Conservation (phyloP, 2,888 invertebrate species). For the Drosophila rellima region DNA sequence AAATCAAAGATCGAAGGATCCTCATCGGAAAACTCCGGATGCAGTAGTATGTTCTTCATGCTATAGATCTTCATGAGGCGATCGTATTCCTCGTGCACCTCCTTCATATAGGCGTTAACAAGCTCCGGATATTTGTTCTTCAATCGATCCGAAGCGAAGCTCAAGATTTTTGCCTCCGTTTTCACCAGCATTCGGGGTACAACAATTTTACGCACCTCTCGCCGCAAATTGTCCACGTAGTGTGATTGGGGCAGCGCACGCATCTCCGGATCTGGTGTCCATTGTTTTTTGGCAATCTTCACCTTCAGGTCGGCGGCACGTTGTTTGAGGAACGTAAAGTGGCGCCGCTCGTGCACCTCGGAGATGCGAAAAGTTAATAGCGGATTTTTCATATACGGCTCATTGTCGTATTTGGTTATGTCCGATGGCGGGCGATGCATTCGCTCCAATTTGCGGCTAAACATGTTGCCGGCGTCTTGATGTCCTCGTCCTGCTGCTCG, state of each 20-base stretch:
- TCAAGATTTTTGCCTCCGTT: conserved; percentile 88
- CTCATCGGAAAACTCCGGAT: conserved; percentile 87
- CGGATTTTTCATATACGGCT: conserved; percentile 84
- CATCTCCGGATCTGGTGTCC: conserved; percentile 85
- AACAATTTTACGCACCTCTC: conserved; percentile 87
- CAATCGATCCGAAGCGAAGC: conserved; percentile 87
- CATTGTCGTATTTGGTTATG: conserved; percentile 84
- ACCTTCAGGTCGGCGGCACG: conserved; percentile 84
- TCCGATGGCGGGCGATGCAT: conserved; percentile 83
- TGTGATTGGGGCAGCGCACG: conserved; percentile 87
- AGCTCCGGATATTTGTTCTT: conserved; percentile 87
- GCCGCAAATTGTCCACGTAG: conserved; percentile 87
- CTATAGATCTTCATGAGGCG: conserved; percentile 88
- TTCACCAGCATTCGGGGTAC: conserved; percentile 88
- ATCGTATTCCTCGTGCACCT: conserved; percentile 87
- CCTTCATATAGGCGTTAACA: conserved; percentile 86
- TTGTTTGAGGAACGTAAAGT: conserved; percentile 82
- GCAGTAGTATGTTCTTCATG: conserved; percentile 88
- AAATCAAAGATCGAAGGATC: conserved; percentile 86
- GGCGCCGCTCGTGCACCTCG: conserved; percentile 83
- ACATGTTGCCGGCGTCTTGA: conserved; percentile 64
- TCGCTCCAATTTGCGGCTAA: conserved; percentile 78
- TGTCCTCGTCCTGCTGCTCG: conserved; percentile 4
- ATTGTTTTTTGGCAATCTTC: conserved; percentile 67
- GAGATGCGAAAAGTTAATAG: conserved; percentile 83